Base-by-base conservation (phyloP, 2,888 invertebrate genomes). In the Euproctis similis region DNA sequence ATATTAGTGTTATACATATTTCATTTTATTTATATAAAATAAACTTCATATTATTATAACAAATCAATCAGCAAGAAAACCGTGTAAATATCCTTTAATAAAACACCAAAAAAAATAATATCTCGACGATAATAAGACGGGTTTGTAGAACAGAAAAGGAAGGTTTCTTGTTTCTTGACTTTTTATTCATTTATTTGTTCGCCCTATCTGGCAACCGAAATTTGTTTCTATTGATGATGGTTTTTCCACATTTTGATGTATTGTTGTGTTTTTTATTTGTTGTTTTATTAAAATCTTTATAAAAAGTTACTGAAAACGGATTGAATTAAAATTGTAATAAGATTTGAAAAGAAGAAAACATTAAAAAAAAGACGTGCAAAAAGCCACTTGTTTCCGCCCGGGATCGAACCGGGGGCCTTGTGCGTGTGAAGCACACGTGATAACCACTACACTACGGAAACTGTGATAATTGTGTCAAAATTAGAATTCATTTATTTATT, bases 401-500 rank as follows among this genome's bases (percentile, higher is more conserved):
- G 88, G 88, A 87, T 88, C 87, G 87, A 87, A 88, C 88, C 88
- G 88, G 87, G 88, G 88, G 73, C 87, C 86, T 88, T 88, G 89
- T 89, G 89, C 89, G 89, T 90, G 89, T 89, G 89, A 90, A 89
- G 90, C 89, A 89, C 89, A 90, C 89, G 89, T 89, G 89, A 89
- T 89, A 89, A 89, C 89, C 89, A 87, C 89, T 89, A 89, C 89
- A 89, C 89, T 89, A 89, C 89, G 88, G 87, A 88, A 88, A 88
- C 88, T 42, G 4, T 46, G 0, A 0, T 0, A 0, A 0, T 0
- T 0, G 0, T 0, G 0, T 0, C 0, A 16, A 52, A 53, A 43
- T 46, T 4, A 6, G 4, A 4, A 14, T 14, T 14, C 14, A 14
- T 14, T n/a, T n/a, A n/a, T n/a, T n/a, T n/a, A n/a, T n/a, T n/a